Percentiles rank a stretch among this genome's conserved stretches.
phyloP scores from a whole-genome alignment of 2,888 invertebrate species.

The Philonicus albiceps region DNA sequence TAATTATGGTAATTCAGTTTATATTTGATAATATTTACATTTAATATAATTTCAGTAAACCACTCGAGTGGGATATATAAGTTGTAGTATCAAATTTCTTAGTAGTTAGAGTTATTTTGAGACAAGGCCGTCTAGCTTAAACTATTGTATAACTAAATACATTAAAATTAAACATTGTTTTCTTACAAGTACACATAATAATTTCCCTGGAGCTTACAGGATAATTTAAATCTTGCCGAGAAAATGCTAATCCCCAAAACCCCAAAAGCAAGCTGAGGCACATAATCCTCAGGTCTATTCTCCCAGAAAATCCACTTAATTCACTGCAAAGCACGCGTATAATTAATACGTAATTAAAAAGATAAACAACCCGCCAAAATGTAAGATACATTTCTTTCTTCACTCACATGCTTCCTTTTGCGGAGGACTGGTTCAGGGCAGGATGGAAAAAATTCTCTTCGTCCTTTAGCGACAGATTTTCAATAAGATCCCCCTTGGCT shows the following conservation, averaged over 20 bases:
- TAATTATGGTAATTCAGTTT: too few species aligned
- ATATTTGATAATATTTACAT: too few species aligned
- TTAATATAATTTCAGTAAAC: not conserved
- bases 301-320: not conserved
- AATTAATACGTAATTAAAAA: slow-evolving; percentile 34
- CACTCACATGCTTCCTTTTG: not conserved
- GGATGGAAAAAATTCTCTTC: not conserved
- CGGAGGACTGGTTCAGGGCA: not conserved
- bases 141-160: not conserved
- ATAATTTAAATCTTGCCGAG: not conserved
- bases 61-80: not conserved
- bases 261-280: not conserved
- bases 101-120: not conserved
- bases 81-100: not conserved
- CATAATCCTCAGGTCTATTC: not conserved
- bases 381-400: not conserved
- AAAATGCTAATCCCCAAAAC: not conserved
- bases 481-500: not conserved
- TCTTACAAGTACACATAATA: not conserved
- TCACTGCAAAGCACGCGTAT: slow-evolving; percentile 13
- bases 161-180: not conserved
- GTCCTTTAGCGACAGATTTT: not conserved
- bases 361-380: slow-evolving; percentile 4
- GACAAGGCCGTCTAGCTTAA: not conserved
- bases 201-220: not conserved